These are phyloP conservation scores for Brachyptera putata DNA, from an alignment of 2,888 invertebrate genomes.

Conservation along the genomic window DNA sequence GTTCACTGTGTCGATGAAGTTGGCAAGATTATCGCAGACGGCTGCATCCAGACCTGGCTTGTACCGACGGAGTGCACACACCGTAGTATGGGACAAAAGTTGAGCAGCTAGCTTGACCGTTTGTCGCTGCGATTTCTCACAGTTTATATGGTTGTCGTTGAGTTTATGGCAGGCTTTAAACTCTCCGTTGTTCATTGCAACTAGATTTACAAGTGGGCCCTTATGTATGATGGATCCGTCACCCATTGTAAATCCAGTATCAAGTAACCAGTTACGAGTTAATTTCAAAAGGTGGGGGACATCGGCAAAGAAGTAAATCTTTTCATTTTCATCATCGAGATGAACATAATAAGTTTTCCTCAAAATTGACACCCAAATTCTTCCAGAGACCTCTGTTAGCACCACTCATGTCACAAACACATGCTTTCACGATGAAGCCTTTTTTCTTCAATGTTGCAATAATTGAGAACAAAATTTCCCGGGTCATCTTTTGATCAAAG, in stretches of 20 bases:
- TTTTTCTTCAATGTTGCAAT: constrained; percentile 15
- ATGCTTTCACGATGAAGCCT: constrained; percentile 22
- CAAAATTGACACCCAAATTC: not conserved
- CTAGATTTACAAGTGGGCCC: constrained; percentile 4
- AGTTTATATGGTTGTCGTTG: constrained; percentile 33
- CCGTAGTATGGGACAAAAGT: constrained; percentile 36
- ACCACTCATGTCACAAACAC: constrained; percentile 27
- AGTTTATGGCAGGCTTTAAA: constrained; percentile 30
- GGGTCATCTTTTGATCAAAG: constrained; percentile 28
- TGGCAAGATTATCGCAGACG: too few relatives aligned
- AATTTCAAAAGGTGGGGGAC: constrained; percentile 29
- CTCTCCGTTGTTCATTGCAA: constrained; percentile 12
- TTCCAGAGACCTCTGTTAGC: constrained; percentile 30
- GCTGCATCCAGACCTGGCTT: too few relatives aligned
- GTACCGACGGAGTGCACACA: too few relatives aligned
- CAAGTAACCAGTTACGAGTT: constrained; percentile 25
- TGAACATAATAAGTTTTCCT: constrained; percentile 18
- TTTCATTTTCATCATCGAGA: constrained; percentile 2
- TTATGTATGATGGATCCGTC: constrained; percentile 9
- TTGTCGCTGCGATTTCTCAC: constrained; percentile 34
- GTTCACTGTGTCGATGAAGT: too few relatives aligned
- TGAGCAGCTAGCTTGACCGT: constrained; percentile 36
- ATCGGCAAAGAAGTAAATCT: constrained; percentile 26
- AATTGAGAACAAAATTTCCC: constrained; percentile 19
- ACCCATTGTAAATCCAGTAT: constrained; percentile 21